Evolutionary conservation across 1,140 invertebrate species (phyloP).

Genomic region (Stegodyphus dumicola): DNA sequence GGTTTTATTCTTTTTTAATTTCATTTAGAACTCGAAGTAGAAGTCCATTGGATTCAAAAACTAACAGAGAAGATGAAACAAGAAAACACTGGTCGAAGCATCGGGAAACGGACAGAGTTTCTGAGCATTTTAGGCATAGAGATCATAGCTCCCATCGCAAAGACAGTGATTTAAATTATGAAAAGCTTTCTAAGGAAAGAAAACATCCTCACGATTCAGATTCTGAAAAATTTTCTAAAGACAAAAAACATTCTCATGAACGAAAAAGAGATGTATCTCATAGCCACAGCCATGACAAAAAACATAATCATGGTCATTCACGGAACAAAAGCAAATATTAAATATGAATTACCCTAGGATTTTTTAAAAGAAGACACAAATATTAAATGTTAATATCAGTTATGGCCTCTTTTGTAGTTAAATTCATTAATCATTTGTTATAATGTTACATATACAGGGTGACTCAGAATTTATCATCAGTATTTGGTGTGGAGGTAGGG

Average conservation of each 20-base stretch:
- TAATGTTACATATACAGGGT: too few species aligned
- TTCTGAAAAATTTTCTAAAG: not conserved
- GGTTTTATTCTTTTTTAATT: not conserved
- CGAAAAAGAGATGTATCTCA: not conserved
- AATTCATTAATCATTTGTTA: too few species aligned
- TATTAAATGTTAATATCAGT: too few species aligned
- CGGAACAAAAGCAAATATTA: not conserved
- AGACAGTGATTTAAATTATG: not conserved
- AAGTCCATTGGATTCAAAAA: constrained; percentile 18
- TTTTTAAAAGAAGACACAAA: too few species aligned
- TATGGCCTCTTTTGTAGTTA: too few species aligned
- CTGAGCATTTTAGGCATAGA: not conserved
- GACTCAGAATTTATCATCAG: too few species aligned
- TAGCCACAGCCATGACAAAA: constrained; percentile 15
- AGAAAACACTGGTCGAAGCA: not conserved
- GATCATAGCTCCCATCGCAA: not conserved
- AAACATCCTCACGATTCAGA: not conserved
- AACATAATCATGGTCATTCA: not conserved
- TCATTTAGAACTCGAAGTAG: constrained; percentile 21
- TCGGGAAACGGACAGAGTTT: not conserved
- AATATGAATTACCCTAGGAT: not conserved
- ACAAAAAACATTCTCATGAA: not conserved
- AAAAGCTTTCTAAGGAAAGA: not conserved
- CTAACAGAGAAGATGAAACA: not conserved
- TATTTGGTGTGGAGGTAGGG: too few species aligned